These are phyloP conservation scores for Numida meleagris DNA, from an alignment of 2,113 vertebrate genomes.

Conservation along the genomic window DNA sequence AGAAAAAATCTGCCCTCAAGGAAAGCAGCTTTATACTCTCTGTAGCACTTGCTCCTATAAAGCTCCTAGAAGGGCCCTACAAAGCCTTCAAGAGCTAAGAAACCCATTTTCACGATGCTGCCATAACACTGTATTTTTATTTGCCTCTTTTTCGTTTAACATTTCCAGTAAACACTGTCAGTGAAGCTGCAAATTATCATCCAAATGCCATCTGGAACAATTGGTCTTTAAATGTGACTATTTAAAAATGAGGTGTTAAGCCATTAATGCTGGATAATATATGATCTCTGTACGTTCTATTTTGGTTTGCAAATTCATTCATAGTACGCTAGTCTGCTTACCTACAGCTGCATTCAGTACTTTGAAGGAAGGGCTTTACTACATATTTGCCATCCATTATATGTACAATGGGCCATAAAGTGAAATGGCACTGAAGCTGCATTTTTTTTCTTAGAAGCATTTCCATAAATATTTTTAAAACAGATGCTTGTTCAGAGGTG, in stretches of 20 bases:
- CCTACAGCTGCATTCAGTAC: not conserved
- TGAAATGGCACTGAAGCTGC: not conserved
- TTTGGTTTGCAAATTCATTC: not conserved
- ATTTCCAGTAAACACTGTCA: not conserved
- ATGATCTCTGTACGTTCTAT: not conserved
- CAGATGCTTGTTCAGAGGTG: not conserved
- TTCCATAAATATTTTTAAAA: conserved; percentile 16
- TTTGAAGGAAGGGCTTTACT: not conserved
- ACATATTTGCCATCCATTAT: not conserved
- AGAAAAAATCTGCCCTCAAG: not conserved
- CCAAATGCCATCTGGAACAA: not conserved
- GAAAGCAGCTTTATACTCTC: not conserved
- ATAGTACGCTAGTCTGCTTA: not conserved
- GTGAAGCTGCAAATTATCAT: not conserved
- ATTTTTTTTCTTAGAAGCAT: not conserved
- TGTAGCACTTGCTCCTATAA: not conserved
- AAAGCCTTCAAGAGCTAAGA: not conserved
- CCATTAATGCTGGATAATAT: not conserved
- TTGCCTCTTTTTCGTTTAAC: not conserved
- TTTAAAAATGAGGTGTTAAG: not conserved
- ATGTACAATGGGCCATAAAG: not conserved
- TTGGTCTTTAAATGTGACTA: not conserved
- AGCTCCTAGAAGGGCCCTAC: not conserved
- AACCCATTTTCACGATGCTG: not conserved
- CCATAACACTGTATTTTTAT: not conserved